A percentile compares a stretch with the other conserved stretches of the same genome.
phyloP scores from a whole-genome alignment of 2,888 invertebrate species.

The Patella depressa region DNA sequence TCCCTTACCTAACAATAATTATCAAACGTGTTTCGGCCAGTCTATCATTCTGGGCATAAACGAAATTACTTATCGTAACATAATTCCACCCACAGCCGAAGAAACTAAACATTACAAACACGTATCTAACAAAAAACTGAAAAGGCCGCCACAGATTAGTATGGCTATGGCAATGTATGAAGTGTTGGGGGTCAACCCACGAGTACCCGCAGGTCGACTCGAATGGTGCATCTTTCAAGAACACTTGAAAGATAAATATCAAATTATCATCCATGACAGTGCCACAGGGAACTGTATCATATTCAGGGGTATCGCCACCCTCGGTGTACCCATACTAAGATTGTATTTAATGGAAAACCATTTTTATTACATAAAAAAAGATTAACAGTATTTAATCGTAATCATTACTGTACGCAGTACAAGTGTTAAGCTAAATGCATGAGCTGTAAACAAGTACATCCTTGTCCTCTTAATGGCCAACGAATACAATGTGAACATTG shows the following conservation, averaged over 20 bases:
- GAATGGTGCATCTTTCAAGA: no score
- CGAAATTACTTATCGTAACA: neutral
- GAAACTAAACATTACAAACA: neutral
- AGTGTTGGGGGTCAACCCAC: neutral
- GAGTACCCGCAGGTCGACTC: neutral
- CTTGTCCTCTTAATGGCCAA: no score
- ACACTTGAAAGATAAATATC: neutral
- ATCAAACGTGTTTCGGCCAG: neutral
- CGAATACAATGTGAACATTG: no score
- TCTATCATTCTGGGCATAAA: neutral
- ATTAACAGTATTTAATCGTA: no score
- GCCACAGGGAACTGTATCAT: no score
- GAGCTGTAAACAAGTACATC: no score
- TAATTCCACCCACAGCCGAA: neutral
- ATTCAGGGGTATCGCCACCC: no score
- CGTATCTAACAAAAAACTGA: neutral
- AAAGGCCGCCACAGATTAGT: neutral
- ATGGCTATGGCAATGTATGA: neutral
- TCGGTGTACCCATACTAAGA: no score
- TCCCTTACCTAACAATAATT: neutral
- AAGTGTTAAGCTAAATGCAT: no score
- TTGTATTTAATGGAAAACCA: no score
- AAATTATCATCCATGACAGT: neutral
- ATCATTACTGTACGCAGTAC: no score
- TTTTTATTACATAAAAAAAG: no score